Base-by-base conservation (phyloP, 2,797 vertebrate genomes). In the Naso thynnoides region DNA sequence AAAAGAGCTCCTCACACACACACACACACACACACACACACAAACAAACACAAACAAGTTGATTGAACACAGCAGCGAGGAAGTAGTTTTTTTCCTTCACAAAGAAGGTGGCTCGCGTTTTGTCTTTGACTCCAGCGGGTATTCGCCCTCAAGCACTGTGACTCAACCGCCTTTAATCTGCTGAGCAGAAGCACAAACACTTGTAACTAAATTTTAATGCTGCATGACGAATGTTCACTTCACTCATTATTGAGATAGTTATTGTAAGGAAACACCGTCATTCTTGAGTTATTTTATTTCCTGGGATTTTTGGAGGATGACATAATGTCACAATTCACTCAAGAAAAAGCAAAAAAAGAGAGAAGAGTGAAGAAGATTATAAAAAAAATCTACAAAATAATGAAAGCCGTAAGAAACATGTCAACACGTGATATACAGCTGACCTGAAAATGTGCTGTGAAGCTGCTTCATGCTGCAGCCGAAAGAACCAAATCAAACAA, bases 141-240 rank as follows among this genome's bases (percentile, higher is more conserved):
- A 64, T 16, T 59, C 58, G 29, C 49, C 49, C 54, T 54, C 53
- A 45, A 26, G 36, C 10, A 3, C 57, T 2, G 63, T 63, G 63
- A 72, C 58, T 73, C 65, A 64, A 1, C 23, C 38, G 4, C 8
- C 7, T 47, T 49, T 11, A 29, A 54, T 56, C 31, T 50, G 59
- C n/a, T 65, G 13, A 50, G 48, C 44, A 61, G 49, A n/a, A 61
- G 55, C 48, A 36, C 26, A 70, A 47, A 58, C 41, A 50, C 56
- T 44, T 29, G 26, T 36, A 44, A 50, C 15, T 7, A 2, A 15
- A n/a, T 44, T 63, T 68, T 53, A 57, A 73, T 64, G 24, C 41
- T 26, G 27, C 45, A 0, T 56, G 50, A 36, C 11, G 29, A 42
- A 24, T 9, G 24, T 59, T 55, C 19, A 54, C 61, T 42, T 11